Conservation (phyloP, 2,113 vertebrate species). For the Romanogobio albipinnatus region DNA sequence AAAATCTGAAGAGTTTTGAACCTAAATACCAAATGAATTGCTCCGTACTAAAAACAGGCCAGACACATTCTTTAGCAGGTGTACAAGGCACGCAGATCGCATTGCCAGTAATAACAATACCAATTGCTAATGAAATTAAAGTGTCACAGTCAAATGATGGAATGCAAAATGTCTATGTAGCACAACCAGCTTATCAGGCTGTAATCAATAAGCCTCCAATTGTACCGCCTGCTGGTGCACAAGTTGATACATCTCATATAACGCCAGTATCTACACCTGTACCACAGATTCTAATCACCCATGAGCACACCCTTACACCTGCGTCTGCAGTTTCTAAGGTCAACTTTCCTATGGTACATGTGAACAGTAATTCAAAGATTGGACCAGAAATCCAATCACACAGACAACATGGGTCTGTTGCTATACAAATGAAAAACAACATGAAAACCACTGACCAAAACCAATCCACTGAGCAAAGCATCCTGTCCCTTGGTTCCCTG, state of each 20-base stretch:
- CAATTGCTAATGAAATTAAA: conserved; percentile 69
- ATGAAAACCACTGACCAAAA: conserved; percentile 62
- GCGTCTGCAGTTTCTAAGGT: conserved; percentile 72
- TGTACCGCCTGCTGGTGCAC: conserved; percentile 75
- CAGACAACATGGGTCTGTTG: conserved; percentile 67
- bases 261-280: conserved; percentile 76
- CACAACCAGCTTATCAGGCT: conserved; percentile 71
- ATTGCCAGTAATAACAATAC: conserved; percentile 75
- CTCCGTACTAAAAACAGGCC: conserved; percentile 76
- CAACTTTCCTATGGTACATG: conserved; percentile 64
- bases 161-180: conserved; percentile 72
- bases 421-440: conserved; percentile 61
- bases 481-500: conserved; percentile 70
- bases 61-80: conserved; percentile 75
- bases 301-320: conserved; percentile 81
- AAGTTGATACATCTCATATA: conserved; percentile 75
- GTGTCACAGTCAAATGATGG: conserved; percentile 73
- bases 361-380: conserved; percentile 70
- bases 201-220: conserved; percentile 71
- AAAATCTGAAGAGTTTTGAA: conserved; percentile 77
- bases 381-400: conserved; percentile 76
- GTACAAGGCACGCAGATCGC: conserved; percentile 71
- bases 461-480: conserved; percentile 64
- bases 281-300: conserved; percentile 93
- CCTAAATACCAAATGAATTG: conserved; percentile 93